Conservation (phyloP, 2,797 vertebrate genomes). For the Myotis vivesi region DNA sequence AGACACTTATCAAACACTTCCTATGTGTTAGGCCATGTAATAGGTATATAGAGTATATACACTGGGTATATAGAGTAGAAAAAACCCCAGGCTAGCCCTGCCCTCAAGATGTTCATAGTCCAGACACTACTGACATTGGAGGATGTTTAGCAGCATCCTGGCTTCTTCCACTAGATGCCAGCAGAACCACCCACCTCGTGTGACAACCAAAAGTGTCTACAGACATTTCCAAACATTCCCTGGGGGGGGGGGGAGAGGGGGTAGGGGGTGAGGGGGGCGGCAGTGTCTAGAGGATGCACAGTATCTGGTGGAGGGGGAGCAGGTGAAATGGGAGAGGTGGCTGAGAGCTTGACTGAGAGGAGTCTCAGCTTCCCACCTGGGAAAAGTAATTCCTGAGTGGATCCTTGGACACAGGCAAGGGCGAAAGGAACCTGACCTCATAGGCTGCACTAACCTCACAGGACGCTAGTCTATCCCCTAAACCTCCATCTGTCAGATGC, state of each 20-base stretch:
- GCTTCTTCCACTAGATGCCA: constrained; percentile 2
- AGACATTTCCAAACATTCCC: background rate
- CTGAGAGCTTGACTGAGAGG: background rate
- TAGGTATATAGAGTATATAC: background rate
- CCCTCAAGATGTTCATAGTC: background rate
- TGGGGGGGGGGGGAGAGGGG: background rate
- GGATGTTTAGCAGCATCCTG: background rate
- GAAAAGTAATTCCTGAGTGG: background rate
- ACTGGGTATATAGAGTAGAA: background rate
- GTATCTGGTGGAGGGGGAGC: background rate
- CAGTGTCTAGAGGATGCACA: background rate
- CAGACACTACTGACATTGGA: too few species aligned
- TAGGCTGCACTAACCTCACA: background rate
- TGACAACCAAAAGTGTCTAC: background rate
- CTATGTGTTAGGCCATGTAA: background rate
- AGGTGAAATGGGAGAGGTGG: background rate
- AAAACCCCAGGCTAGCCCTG: background rate
- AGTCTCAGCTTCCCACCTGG: background rate
- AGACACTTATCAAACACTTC: background rate
- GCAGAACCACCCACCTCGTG: background rate
- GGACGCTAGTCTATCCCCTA: background rate
- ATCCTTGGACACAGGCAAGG: background rate
- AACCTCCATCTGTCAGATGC: constrained; percentile 87
- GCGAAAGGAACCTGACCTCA: background rate
- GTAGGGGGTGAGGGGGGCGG: background rate